A percentile compares a stretch with the other conserved stretches of the same genome.
phyloP scores from a whole-genome alignment of 2,888 invertebrate species.

The Heliconius erato region DNA sequence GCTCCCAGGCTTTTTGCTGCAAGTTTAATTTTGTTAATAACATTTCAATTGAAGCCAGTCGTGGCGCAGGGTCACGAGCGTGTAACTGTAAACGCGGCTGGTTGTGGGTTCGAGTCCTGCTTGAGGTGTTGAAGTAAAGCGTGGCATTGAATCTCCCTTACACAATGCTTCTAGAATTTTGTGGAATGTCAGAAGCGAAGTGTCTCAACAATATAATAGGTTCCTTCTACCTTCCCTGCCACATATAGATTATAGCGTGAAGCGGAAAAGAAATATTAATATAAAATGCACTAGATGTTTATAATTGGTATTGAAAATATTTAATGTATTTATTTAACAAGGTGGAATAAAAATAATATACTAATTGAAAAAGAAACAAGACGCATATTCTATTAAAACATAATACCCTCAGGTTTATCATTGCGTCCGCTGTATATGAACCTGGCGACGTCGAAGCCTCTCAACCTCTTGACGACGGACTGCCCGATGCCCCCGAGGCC shows the following conservation, averaged over 20 bases:
- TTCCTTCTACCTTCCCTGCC: background rate
- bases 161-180: no score
- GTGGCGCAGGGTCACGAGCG: no score
- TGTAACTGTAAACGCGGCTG: no score
- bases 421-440: constrained; percentile 91
- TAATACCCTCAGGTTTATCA: constrained; percentile 87
- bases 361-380: no score
- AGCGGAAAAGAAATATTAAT: no score
- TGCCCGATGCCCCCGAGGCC: constrained; percentile 94
- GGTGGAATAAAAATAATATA: background rate
- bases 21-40: constrained; percentile 30
- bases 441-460: constrained; percentile 89
- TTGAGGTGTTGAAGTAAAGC: background rate
- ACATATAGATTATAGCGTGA: background rate
- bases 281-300: no score
- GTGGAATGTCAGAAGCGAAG: no score
- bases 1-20: constrained; percentile 85
- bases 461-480: constrained; percentile 89
- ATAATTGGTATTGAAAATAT: no score
- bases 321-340: background rate
- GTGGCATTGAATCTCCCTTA: background rate
- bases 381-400: no score
- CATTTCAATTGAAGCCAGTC: no score
- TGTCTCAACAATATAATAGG: background rate
- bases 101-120: no score